phyloP scores from a whole-genome alignment of 2,888 invertebrate species.

The Nudaria mundana region DNA sequence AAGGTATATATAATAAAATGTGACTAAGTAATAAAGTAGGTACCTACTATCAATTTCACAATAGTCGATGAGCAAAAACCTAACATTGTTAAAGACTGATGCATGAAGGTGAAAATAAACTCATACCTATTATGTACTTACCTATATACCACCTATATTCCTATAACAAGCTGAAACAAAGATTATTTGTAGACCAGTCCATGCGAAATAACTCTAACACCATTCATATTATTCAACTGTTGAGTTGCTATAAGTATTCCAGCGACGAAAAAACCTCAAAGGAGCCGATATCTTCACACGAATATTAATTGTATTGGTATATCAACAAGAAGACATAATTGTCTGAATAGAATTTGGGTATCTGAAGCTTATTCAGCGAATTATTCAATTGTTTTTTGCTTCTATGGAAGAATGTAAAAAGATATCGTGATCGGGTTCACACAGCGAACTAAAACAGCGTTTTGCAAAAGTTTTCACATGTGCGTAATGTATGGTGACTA shows the following conservation, averaged over 20 bases:
- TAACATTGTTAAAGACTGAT: too few relatives aligned
- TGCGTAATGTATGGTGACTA: conserved; percentile 44
- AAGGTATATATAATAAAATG: too few relatives aligned
- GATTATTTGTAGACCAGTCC: too few relatives aligned
- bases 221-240: background rate
- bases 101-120: too few relatives aligned
- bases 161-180: too few relatives aligned
- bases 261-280: conserved; percentile 9
- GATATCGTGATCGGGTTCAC: conserved; percentile 61
- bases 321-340: conserved; percentile 23
- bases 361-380: conserved; percentile 25
- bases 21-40: too few relatives aligned
- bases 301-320: conserved; percentile 22
- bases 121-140: too few relatives aligned
- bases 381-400: conserved; percentile 45
- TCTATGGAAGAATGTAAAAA: conserved; percentile 51
- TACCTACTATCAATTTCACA: too few relatives aligned
- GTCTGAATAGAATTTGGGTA: conserved; percentile 25
- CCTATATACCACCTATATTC: too few relatives aligned
- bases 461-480: conserved; percentile 68
- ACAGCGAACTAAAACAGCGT: conserved; percentile 49
- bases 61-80: too few relatives aligned
- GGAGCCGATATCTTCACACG: conserved; percentile 19
- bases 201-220: too few relatives aligned
- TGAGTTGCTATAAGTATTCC: background rate